Percentiles rank a stretch among this genome's conserved stretches.
Evolutionary conservation across 1,140 invertebrate species (phyloP).

Genomic region (Penaeus chinensis): DNA sequence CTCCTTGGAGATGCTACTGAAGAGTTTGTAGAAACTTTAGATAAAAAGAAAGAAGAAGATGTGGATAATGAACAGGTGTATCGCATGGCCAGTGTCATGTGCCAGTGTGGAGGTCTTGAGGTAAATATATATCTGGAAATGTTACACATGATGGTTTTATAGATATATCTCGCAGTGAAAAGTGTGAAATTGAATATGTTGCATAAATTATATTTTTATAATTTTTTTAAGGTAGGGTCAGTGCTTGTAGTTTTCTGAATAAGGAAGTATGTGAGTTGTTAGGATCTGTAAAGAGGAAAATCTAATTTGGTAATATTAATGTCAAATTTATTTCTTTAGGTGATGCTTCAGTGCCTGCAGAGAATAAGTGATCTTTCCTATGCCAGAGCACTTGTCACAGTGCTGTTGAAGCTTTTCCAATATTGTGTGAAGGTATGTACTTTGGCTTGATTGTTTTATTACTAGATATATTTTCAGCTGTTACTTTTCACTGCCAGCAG

Average conservation of each 20-base stretch:
- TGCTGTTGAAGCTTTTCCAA: slow-evolving; percentile 85
- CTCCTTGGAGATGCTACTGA: slow-evolving; percentile 97
- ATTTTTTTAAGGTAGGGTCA: too few relatives aligned
- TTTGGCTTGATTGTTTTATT: slow-evolving; percentile 70
- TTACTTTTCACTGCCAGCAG: slow-evolving; percentile 18
- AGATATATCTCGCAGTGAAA: too few relatives aligned
- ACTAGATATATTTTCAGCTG: slow-evolving; percentile 26
- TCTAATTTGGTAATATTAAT: slow-evolving; percentile 21
- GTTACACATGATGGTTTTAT: too few relatives aligned
- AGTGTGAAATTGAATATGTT: too few relatives aligned
- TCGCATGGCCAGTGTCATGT: slow-evolving; percentile 81
- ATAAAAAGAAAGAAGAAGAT: slow-evolving; percentile 87
- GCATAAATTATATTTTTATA: too few relatives aligned
- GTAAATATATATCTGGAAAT: slow-evolving; percentile 68
- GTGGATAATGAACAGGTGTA: slow-evolving; percentile 96
- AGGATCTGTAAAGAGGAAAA: too few relatives aligned
- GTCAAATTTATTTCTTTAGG: slow-evolving; percentile 12
- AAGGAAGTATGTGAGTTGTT: too few relatives aligned
- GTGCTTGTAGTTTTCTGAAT: too few relatives aligned
- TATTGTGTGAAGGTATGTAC: slow-evolving; percentile 80
- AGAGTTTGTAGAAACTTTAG: slow-evolving; percentile 96
- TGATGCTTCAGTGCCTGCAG: slow-evolving; percentile 78
- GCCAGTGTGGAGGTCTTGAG: slow-evolving; percentile 87
- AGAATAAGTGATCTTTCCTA: slow-evolving; percentile 79
- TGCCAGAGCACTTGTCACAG: slow-evolving; percentile 83